Evolutionary conservation across 2,113 vertebrate genomes (phyloP), one percentile per base, ranked within the genome.

Genomic region (Dermatemys mawii): DNA sequence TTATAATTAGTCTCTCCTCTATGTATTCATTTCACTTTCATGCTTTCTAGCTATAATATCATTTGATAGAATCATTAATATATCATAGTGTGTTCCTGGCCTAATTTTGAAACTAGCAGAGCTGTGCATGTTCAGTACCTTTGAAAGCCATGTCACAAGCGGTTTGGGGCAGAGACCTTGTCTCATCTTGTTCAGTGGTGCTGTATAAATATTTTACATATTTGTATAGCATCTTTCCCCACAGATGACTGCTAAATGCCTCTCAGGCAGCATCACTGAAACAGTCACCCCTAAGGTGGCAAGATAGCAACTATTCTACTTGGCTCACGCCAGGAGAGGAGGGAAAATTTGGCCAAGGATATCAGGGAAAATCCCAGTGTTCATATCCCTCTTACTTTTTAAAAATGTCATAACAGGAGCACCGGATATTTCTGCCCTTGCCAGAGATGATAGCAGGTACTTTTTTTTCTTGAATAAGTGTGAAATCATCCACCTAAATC

Each of bases 1-100:
- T 70, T 38, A 70, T 49, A 51, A 87, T 92, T 89, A 51, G 70
- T 93, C 82, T 90, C 90, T 95, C 88, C 48, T 92, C 48, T 12
- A 54, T 49, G 76, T 83, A 80, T 1, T 76, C 89, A 1, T 87
- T 93, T 81, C 96, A 92, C 89, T 95, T 90, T 70, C 79, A 70
- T 87, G 86, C 76, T 95, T 86, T 89, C 94, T 60, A 50, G 83
- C 88, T 93, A 97, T 92, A 87, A 44, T 93, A 96, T 93, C 92
- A 93, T 81, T 90, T 86, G 60, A 96, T 32, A 1, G 85, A 9
- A 38, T 70, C 63, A 70, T 70, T 14, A 84, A 38, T 91, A 95
- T 96, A 87, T 96, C 87, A 86, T 96, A 96, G 94, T 95, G 95
- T 94, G 95, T n/a, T 87, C 50, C 93, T 93, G 95, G 93, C 94